Conservation (phyloP, 1,140 invertebrate genomes). For the Drosophila jambulina region DNA sequence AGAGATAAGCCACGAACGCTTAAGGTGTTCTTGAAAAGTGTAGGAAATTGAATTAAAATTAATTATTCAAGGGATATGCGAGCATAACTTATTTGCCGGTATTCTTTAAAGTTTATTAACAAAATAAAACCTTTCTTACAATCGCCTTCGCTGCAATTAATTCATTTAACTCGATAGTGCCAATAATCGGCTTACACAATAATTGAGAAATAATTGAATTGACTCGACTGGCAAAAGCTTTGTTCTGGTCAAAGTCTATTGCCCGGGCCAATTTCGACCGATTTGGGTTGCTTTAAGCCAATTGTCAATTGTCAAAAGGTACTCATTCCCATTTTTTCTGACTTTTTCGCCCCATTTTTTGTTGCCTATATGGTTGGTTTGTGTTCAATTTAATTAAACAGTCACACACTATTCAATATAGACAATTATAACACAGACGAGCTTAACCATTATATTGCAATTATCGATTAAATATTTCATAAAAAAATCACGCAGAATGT, state of each 20-base stretch:
- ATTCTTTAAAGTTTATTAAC: neutral
- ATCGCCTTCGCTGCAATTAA: conserved; percentile 29
- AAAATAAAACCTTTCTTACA: neutral
- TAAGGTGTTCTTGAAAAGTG: conserved; percentile 1
- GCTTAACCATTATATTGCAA: conserved; percentile 54
- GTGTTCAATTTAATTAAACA: conserved; percentile 75
- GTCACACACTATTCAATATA: conserved; percentile 65
- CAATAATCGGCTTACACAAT: conserved; percentile 47
- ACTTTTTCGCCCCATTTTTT: conserved; percentile 9
- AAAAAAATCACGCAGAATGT: conserved; percentile 24
- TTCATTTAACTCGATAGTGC: conserved; percentile 39
- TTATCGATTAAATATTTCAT: conserved; percentile 54
- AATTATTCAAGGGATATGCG: conserved; percentile 6
- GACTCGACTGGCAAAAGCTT: conserved; percentile 26
- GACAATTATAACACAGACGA: conserved; percentile 62
- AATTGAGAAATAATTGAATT: conserved; percentile 55
- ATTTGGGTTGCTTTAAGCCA: conserved; percentile 24
- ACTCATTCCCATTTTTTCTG: neutral
- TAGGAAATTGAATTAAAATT: neutral
- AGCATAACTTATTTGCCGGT: neutral
- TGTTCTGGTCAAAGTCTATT: conserved; percentile 36
- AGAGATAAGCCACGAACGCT: conserved; percentile 3
- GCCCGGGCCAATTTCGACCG: conserved; percentile 22
- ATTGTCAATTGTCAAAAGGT: conserved; percentile 33
- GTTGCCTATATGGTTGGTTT: conserved; percentile 37